phyloP scores from a whole-genome alignment of 2,113 vertebrate genomes.

The Pterocles orientalis region DNA sequence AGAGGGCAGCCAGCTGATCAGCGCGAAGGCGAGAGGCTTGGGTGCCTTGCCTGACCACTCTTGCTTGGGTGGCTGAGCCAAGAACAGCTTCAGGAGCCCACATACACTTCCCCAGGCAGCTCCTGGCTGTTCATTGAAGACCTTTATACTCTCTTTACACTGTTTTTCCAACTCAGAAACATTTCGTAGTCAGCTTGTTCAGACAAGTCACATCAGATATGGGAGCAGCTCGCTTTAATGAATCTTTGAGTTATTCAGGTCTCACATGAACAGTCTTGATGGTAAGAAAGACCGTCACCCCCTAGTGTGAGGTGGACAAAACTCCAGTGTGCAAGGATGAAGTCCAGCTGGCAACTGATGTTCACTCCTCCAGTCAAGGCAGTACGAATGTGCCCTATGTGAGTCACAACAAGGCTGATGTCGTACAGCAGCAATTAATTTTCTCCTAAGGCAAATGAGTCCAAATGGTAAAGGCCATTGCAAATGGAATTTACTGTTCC shows the following conservation, averaged over 20 bases:
- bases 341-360: constrained; percentile 19
- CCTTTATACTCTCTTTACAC: neutral
- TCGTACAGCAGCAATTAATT: constrained; percentile 34
- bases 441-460: neutral
- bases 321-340: neutral
- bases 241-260: neutral
- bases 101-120: neutral
- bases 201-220: neutral
- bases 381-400: neutral
- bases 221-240: neutral
- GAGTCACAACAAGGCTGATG: constrained; percentile 23
- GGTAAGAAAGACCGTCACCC: neutral
- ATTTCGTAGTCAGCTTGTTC: neutral
- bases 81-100: neutral
- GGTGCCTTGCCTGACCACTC: neutral
- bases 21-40: neutral
- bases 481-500: constrained; percentile 36
- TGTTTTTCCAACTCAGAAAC: neutral
- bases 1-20: neutral
- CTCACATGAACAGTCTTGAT: neutral
- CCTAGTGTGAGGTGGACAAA: neutral
- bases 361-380: neutral
- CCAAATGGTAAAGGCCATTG: constrained; percentile 11
- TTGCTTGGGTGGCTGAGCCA: neutral
- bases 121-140: neutral